Percentiles rank a stretch among this genome's conserved stretches.
Conservation (phyloP, 2,888 invertebrate genomes). For the Eudasyphora cyanicolor region DNA sequence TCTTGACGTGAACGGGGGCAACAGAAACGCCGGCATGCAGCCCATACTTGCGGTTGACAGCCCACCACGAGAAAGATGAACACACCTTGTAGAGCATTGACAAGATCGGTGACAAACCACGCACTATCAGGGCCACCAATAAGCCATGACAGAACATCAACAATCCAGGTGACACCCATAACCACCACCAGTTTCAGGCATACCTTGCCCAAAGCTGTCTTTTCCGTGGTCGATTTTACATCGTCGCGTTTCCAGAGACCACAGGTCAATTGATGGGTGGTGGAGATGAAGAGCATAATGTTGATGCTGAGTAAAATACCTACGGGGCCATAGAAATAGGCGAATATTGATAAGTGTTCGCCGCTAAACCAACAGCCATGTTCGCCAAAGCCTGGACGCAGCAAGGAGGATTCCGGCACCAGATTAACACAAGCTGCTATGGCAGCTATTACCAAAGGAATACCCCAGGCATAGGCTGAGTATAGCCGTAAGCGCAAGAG, state of each 20-base stretch:
- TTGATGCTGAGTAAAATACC: constrained; percentile 89
- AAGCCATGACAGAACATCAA: constrained; percentile 91
- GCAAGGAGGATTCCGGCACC: constrained; percentile 83
- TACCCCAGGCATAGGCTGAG: constrained; percentile 92
- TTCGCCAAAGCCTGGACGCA: constrained; percentile 89
- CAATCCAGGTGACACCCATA: constrained; percentile 90
- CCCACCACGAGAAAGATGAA: constrained; percentile 94
- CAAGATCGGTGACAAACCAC: constrained; percentile 92
- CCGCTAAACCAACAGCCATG: constrained; percentile 90
- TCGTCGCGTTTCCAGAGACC: constrained; percentile 93
- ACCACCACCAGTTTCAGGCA: constrained; percentile 92
- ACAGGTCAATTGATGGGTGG: constrained; percentile 91
- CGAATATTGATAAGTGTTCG: constrained; percentile 87
- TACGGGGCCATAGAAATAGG: constrained; percentile 92
- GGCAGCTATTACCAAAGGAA: constrained; percentile 88
- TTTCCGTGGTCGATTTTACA: constrained; percentile 90
- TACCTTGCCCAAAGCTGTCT: constrained; percentile 90
- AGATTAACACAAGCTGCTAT: constrained; percentile 88
- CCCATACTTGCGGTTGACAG: constrained; percentile 91
- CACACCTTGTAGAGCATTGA: constrained; percentile 93
- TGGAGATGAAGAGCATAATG: constrained; percentile 88
- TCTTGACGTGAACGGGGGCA: constrained; percentile 82
- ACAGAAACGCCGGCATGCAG: constrained; percentile 85
- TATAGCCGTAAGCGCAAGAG: constrained; percentile 89
- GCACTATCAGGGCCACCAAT: constrained; percentile 89